Conservation (phyloP, 2,113 vertebrate species). For the Pardalotus punctatus region DNA sequence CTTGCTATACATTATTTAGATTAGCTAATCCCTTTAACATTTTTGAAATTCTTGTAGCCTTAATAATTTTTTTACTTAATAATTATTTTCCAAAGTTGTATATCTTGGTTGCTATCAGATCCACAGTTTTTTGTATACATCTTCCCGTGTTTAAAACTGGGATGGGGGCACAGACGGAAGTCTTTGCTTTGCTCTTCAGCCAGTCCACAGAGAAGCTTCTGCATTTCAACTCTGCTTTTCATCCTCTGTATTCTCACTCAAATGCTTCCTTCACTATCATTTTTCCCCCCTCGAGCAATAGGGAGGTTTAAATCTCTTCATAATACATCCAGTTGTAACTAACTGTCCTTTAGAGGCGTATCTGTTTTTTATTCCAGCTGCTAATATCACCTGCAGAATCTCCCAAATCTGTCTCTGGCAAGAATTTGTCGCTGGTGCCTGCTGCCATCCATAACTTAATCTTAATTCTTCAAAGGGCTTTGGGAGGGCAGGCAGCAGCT, state of each 20-base stretch:
- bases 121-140: not conserved
- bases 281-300: not conserved
- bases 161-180: not conserved
- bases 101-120: not conserved
- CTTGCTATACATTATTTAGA: not conserved
- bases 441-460: not conserved
- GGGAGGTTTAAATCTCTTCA: conserved; percentile 12
- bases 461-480: conserved; percentile 2
- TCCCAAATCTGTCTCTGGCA: conserved; percentile 23
- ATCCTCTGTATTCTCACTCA: not conserved
- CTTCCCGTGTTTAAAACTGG: not conserved
- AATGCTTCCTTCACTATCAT: not conserved
- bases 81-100: not conserved
- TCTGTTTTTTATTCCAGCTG: not conserved
- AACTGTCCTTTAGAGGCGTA: not conserved
- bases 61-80: not conserved
- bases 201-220: not conserved
- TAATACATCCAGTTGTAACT: conserved; percentile 12
- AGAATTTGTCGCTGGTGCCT: conserved; percentile 2
- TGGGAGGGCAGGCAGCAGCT: not conserved
- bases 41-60: not conserved
- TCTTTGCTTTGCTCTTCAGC: not conserved
- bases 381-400: not conserved
- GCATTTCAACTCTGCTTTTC: not conserved
- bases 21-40: not conserved